Conservation (phyloP, 2,888 invertebrate genomes). For the Trachelus troglodyta region DNA sequence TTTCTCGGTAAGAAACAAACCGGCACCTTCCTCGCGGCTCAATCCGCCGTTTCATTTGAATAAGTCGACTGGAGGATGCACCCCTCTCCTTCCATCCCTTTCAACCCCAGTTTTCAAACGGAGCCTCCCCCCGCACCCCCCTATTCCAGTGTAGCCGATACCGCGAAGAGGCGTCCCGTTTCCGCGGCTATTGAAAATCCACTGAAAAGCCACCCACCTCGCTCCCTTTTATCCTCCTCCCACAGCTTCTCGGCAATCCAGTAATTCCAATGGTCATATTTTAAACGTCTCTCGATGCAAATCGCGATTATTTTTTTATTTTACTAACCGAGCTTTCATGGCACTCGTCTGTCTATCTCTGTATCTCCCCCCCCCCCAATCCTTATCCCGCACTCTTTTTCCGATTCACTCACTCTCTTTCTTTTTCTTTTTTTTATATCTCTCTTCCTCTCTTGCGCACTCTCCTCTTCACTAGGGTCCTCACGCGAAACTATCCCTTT, state of each 20-base stretch:
- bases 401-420: slow-evolving; percentile 21
- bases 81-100: not conserved
- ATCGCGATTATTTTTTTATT: slow-evolving; percentile 31
- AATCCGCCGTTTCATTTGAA: slow-evolving; percentile 58
- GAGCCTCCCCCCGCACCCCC: no score
- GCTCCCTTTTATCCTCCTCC: slow-evolving; percentile 12
- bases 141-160: no score
- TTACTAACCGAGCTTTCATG: slow-evolving; percentile 9
- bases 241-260: slow-evolving; percentile 19
- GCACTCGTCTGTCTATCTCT: not conserved
- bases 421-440: not conserved
- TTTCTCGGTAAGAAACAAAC: slow-evolving; percentile 47
- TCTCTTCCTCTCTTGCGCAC: no score
- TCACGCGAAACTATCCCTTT: no score
- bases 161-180: no score
- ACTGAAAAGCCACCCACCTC: slow-evolving; percentile 12
- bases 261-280: slow-evolving; percentile 3
- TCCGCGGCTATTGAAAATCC: no score
- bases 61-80: slow-evolving; percentile 45
- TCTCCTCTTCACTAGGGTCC: no score
- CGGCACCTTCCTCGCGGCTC: slow-evolving; percentile 48
- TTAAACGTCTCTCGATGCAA: slow-evolving; percentile 36
- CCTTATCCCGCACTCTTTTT: slow-evolving; percentile 13
- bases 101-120: slow-evolving; percentile 6
- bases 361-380: not conserved